Percentiles rank a stretch among this genome's conserved stretches.
phyloP scores from a whole-genome alignment of 2,113 vertebrate genomes.

The Bubalus kerabau region DNA sequence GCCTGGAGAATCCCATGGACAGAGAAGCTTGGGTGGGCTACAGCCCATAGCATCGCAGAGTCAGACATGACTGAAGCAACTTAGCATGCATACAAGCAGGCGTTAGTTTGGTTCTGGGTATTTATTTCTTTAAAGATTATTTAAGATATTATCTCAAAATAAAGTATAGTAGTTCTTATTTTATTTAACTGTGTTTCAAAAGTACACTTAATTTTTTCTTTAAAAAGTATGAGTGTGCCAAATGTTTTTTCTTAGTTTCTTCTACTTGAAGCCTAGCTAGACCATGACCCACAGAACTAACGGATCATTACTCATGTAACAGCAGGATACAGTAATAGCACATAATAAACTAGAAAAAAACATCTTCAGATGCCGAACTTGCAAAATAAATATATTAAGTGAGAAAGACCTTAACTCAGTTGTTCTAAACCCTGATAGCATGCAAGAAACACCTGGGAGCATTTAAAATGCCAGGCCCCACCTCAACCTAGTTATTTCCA shows the following conservation, averaged over 20 bases:
- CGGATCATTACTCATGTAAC: not conserved
- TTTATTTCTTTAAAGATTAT: slow-evolving; percentile 25
- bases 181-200: not conserved
- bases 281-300: not conserved
- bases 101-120: not conserved
- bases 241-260: not conserved
- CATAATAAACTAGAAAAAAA: slow-evolving; percentile 21
- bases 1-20: not conserved
- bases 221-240: not conserved
- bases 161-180: not conserved
- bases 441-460: not conserved
- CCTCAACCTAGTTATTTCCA: not conserved
- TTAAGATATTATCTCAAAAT: slow-evolving; percentile 6
- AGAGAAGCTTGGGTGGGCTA: not conserved
- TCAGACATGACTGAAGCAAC: not conserved
- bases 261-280: not conserved
- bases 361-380: slow-evolving; percentile 20
- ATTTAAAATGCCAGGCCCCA: not conserved
- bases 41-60: not conserved
- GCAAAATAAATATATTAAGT: slow-evolving; percentile 42
- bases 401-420: slow-evolving; percentile 37
- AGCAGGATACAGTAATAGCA: not conserved
- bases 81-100: not conserved
- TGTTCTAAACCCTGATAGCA: not conserved
- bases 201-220: not conserved